phyloP scores from a whole-genome alignment of 2,113 vertebrate species.

The Clupea harengus region DNA sequence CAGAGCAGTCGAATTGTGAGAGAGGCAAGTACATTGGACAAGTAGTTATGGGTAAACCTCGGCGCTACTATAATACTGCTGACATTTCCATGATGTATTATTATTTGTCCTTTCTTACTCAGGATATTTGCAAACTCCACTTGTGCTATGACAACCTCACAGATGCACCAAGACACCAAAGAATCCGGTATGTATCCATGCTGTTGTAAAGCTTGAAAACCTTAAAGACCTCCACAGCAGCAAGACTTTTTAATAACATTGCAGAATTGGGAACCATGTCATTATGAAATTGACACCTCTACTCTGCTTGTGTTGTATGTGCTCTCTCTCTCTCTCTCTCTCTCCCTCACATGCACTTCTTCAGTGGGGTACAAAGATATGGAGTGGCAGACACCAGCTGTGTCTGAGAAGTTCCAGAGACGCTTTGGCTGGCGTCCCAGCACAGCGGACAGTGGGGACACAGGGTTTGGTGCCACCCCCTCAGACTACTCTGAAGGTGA shows the following conservation, averaged over 20 bases:
- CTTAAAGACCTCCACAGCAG: neutral
- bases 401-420: conserved; percentile 80
- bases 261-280: neutral
- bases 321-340: neutral
- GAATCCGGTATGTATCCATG: neutral
- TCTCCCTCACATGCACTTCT: neutral
- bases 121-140: neutral
- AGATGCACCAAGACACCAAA: neutral
- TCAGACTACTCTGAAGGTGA: conserved; percentile 86
- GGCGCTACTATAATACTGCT: no score
- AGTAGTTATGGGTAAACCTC: no score
- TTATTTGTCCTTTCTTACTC: neutral
- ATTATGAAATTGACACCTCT: neutral
- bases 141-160: neutral
- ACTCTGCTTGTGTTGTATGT: neutral
- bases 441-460: conserved; percentile 74
- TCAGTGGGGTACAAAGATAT: conserved; percentile 67
- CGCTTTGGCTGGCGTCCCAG: conserved; percentile 73
- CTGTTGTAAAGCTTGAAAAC: neutral
- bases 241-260: neutral
- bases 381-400: conserved; percentile 83
- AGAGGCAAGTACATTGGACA: no score
- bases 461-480: conserved; percentile 77
- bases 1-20: no score
- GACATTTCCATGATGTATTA: neutral